phyloP scores from a whole-genome alignment of 2,797 vertebrate genomes.

The Schizothorax lantsangensis region DNA sequence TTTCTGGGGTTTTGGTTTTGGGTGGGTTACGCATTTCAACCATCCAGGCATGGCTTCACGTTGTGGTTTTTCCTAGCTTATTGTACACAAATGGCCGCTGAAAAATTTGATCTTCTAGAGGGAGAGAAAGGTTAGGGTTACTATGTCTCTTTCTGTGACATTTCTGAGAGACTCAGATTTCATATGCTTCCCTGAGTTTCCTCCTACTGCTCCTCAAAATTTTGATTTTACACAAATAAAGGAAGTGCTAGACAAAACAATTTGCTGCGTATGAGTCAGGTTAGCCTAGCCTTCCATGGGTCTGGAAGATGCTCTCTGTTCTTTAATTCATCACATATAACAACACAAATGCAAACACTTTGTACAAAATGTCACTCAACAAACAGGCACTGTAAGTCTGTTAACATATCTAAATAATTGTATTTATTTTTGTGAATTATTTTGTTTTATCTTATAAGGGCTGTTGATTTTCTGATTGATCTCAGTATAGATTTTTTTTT shows the following conservation, averaged over 20 bases:
- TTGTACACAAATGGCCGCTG: background rate
- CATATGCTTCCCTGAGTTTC: background rate
- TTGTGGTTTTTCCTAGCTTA: background rate
- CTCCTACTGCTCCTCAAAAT: conserved; percentile 27
- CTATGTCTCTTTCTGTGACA: conserved; percentile 11
- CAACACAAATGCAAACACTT: background rate
- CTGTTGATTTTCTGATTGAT: background rate
- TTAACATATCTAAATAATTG: background rate
- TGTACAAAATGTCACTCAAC: background rate
- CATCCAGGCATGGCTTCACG: background rate
- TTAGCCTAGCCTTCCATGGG: conserved; percentile 19
- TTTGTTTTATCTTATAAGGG: background rate
- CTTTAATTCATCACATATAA: background rate
- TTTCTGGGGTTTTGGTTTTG: conserved; percentile 60
- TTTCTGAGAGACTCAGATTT: background rate
- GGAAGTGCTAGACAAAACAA: conserved; percentile 47
- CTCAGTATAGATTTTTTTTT: background rate
- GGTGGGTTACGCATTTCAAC: conserved; percentile 4
- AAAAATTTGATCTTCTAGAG: background rate
- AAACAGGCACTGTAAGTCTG: background rate
- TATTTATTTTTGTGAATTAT: background rate
- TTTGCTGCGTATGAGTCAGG: conserved; percentile 34
- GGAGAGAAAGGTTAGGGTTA: background rate
- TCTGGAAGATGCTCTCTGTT: background rate
- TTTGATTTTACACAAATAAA: conserved; percentile 58